A percentile compares a stretch with the other conserved stretches of the same genome.
Evolutionary conservation across 2,113 vertebrate species (phyloP).

Genomic region (Etheostoma cragini): DNA sequence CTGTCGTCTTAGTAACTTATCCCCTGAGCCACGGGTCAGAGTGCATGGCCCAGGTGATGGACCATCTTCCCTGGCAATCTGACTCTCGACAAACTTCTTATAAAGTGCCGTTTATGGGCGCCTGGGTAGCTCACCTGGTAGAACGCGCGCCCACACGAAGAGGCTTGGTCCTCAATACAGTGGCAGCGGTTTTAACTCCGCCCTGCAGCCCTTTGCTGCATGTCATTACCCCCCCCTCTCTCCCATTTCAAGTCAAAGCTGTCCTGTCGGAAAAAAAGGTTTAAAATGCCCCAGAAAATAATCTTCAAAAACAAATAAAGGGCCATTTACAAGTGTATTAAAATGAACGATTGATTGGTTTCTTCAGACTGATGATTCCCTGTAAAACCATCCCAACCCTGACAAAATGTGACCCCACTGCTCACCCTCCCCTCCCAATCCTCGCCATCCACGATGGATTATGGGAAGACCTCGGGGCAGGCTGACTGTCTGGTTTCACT

Average conservation of each 20-base stretch:
- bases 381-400: conserved; percentile 22
- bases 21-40: conserved; percentile 56
- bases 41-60: conserved; percentile 20
- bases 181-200: too few species aligned
- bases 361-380: conserved; percentile 21
- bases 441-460: conserved; percentile 57
- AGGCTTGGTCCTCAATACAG: too few species aligned
- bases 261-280: too few species aligned
- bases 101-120: background rate
- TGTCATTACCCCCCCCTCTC: too few species aligned
- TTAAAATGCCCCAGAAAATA: too few species aligned
- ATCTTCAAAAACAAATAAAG: too few species aligned
- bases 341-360: conserved; percentile 11
- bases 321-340: conserved; percentile 8
- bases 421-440: conserved; percentile 13
- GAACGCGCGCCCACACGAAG: too few species aligned
- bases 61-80: background rate
- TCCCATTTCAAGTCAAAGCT: too few species aligned
- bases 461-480: conserved; percentile 49
- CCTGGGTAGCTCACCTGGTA: too few species aligned
- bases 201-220: too few species aligned
- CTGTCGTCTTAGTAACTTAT: conserved; percentile 62
- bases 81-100: background rate
- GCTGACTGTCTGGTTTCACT: conserved; percentile 71
- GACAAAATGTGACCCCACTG: conserved; percentile 39